phyloP scores from a whole-genome alignment of 2,888 invertebrate species.

The Vanessa cardui region DNA sequence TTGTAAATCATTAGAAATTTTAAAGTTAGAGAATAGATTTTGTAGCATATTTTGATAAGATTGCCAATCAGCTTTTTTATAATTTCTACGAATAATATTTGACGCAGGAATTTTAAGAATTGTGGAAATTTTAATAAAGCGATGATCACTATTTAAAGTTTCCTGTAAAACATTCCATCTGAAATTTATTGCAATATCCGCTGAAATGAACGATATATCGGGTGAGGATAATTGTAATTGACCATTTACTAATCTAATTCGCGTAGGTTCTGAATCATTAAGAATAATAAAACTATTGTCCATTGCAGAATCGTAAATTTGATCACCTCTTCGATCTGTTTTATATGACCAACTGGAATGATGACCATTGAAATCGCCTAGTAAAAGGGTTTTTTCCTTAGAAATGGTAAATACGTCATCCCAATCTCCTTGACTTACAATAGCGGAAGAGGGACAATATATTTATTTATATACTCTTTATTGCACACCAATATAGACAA shows the following conservation, averaged over 20 bases:
- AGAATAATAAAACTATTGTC: constrained; percentile 25
- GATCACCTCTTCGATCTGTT: constrained; percentile 36
- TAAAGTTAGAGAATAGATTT: neutral
- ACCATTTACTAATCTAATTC: constrained; percentile 32
- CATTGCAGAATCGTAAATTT: constrained; percentile 35
- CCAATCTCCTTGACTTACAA: constrained; percentile 39
- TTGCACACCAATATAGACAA: too few relatives aligned
- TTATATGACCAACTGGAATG: constrained; percentile 43
- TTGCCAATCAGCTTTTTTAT: constrained; percentile 3
- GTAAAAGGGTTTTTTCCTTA: constrained; percentile 30
- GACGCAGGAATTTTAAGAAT: constrained; percentile 7
- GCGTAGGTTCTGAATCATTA: constrained; percentile 24
- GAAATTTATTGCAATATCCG: constrained; percentile 18
- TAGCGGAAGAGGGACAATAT: constrained; percentile 35
- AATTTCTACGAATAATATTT: constrained; percentile 15
- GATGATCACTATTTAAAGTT: constrained; percentile 31
- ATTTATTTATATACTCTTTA: too few relatives aligned
- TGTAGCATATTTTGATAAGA: neutral
- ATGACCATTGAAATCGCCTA: constrained; percentile 45
- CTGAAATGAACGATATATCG: constrained; percentile 31
- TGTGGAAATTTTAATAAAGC: constrained; percentile 23
- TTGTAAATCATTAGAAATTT: neutral
- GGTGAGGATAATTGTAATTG: constrained; percentile 35
- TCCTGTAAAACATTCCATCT: constrained; percentile 17
- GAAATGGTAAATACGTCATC: constrained; percentile 31